Evolutionary conservation across 2,888 invertebrate genomes (phyloP), one percentile per base, ranked within the genome.

Genomic region (Drosophila dives): DNA sequence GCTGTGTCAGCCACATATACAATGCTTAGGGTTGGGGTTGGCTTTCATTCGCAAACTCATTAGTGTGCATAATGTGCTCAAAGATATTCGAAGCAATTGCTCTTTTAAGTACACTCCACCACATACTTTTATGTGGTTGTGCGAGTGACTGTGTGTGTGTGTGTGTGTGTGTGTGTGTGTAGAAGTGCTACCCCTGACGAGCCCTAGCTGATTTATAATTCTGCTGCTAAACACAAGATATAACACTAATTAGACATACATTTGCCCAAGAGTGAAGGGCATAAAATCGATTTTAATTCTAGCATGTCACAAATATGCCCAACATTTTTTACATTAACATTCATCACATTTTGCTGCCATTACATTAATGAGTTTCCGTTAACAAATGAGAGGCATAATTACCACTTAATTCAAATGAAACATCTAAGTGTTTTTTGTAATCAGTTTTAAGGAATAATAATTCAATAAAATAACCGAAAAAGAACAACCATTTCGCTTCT

Each of bases 71-170:
- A 59, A 73, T 65, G 77, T 77, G 50, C 73, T 77, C 54, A 64
- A 69, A 69, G 73, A 68, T 73, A 61, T 74, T 69, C 65, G 63
- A 70, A 61, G 74, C 77, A 60, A 77, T 77, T 77, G 77, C 77
- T 64, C 77, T 74, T 77, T 77, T 66, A 63, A 77, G 72, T 77
- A 62, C 23, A 45, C 55, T 38, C 36, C 64, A 45, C 55, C 48
- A 76, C 76, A 64, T 50, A 63, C 51, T 63, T 66, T 60, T 40
- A 42, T 53, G 38, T 26, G 45, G 8, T 23, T 17, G 5, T 23
- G 11, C 5, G 10, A 3, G 2, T 20, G 12, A 15, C 4, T 10
- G 34, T n/a, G 7, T 12, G 10, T 33, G 33, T 34, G 33, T 54
- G 20, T 33, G 20, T 20, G 8, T 10, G 34, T n/a, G 7, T 12